These are phyloP conservation scores for Octomys mimax DNA, from an alignment of 2,797 vertebrate genomes.

Conservation along the genomic window DNA sequence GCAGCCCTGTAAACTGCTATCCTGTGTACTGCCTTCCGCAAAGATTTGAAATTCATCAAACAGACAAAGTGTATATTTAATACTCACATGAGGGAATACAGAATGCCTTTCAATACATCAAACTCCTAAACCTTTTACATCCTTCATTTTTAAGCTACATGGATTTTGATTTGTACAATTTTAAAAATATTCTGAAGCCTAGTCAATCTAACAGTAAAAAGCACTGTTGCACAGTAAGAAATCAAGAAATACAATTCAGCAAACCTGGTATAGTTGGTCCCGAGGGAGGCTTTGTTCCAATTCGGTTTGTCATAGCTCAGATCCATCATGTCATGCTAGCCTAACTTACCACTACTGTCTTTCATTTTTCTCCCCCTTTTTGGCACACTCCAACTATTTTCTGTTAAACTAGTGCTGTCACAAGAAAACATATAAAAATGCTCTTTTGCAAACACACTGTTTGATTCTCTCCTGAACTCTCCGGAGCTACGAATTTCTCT, in stretches of 20 bases:
- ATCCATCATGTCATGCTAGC: constrained; percentile 94
- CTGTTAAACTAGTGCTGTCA: constrained; percentile 95
- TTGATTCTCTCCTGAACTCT: constrained; percentile 92
- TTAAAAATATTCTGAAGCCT: constrained; percentile 92
- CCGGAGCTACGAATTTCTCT: constrained; percentile 91
- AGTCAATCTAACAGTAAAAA: constrained; percentile 93
- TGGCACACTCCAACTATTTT: constrained; percentile 94
- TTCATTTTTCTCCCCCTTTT: constrained; percentile 83
- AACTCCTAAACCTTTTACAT: constrained; percentile 92
- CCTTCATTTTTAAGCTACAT: constrained; percentile 93
- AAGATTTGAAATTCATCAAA: constrained; percentile 92
- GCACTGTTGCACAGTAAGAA: constrained; percentile 93
- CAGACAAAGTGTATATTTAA: constrained; percentile 92
- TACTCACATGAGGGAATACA: constrained; percentile 91
- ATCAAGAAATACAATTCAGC: constrained; percentile 93
- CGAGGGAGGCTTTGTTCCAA: constrained; percentile 93
- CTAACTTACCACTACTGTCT: constrained; percentile 91
- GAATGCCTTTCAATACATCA: constrained; percentile 92
- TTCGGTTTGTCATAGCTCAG: constrained; percentile 97
- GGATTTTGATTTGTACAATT: constrained; percentile 93
- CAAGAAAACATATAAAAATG: constrained; percentile 95
- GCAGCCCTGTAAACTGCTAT: constrained; percentile 80
- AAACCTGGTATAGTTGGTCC: constrained; percentile 92
- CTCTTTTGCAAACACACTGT: constrained; percentile 93
- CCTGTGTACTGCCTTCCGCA: constrained; percentile 82